Conservation (phyloP, 2,797 vertebrate species). For the Gymnothorax javanicus region DNA sequence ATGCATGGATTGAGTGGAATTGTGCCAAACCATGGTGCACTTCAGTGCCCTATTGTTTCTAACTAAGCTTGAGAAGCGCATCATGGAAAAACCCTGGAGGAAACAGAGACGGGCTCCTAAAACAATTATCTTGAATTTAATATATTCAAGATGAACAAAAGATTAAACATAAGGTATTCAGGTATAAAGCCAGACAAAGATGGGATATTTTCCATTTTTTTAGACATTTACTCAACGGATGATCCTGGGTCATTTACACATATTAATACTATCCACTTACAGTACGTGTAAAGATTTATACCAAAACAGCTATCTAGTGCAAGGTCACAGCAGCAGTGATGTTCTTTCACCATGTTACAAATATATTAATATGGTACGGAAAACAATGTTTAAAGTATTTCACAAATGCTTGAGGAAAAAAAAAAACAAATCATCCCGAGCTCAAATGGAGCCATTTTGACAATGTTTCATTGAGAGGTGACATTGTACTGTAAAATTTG, state of each 20-base stretch:
- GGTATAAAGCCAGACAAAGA: background rate
- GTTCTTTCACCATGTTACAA: background rate
- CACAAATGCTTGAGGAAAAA: background rate
- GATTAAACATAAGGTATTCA: slow-evolving; percentile 10
- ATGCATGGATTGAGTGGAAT: background rate
- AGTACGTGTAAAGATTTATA: background rate
- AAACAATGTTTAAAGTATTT: background rate
- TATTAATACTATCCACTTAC: background rate
- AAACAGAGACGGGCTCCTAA: background rate
- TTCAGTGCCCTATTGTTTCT: background rate
- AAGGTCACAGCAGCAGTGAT: background rate
- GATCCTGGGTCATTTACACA: background rate
- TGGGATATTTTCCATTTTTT: background rate
- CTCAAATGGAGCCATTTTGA: background rate
- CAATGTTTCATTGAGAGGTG: background rate
- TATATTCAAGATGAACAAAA: slow-evolving; percentile 5
- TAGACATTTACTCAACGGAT: background rate
- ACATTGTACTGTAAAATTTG: background rate
- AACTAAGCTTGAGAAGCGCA: slow-evolving; percentile 8
- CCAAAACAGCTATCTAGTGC: background rate
- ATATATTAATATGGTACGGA: background rate
- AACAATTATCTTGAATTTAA: background rate
- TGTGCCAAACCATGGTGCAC: background rate
- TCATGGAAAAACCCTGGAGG: slow-evolving; percentile 23
- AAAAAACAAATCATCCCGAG: background rate